Evolutionary conservation across 2,113 vertebrate species (phyloP).

Genomic region (Hylia prasina): DNA sequence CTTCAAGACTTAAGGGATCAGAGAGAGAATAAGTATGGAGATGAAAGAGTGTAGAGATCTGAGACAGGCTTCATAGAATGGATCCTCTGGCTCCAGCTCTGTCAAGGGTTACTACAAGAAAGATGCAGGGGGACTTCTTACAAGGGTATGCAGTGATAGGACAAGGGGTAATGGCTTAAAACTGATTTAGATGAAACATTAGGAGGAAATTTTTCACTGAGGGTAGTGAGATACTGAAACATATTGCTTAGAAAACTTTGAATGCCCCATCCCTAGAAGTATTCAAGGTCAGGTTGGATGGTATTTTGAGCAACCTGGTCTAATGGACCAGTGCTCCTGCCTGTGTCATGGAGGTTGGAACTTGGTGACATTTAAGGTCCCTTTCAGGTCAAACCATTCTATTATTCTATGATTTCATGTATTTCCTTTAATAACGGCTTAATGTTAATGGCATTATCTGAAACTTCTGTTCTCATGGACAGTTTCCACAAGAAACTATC

Average conservation of each 20-base stretch:
- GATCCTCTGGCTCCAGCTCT: background rate
- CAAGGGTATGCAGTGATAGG: background rate
- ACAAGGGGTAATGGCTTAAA: background rate
- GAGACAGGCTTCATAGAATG: background rate
- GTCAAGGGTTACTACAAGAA: background rate
- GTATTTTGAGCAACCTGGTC: background rate
- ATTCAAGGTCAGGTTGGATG: background rate
- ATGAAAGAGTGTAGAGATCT: background rate
- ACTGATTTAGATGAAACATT: background rate
- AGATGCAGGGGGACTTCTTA: background rate
- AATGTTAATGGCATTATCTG: background rate
- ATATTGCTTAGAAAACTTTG: background rate
- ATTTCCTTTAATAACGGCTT: background rate
- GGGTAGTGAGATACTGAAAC: background rate
- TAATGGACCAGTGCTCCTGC: background rate
- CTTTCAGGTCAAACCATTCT: background rate
- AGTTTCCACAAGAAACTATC: background rate
- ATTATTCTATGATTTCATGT: background rate
- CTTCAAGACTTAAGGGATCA: background rate
- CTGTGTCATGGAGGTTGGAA: background rate
- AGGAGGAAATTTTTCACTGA: background rate
- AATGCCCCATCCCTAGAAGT: background rate
- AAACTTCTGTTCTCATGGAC: background rate
- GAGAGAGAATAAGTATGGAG: background rate
- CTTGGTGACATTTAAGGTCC: background rate